Evolutionary conservation across 2,888 invertebrate species (phyloP).

Genomic region (Torymus aiolomorphi): DNA sequence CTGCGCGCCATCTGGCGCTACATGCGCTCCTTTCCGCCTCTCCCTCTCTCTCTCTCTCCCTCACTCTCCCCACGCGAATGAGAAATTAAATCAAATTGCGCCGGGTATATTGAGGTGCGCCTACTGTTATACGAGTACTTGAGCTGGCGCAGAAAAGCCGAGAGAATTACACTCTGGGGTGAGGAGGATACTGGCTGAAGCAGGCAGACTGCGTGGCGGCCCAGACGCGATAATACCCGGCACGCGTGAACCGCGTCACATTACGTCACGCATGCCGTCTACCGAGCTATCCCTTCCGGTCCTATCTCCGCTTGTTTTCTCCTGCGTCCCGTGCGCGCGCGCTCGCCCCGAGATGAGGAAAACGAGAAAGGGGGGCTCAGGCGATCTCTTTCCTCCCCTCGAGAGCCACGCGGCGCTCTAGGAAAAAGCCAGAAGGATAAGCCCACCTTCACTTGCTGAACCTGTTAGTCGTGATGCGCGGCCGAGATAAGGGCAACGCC

Average conservation of each 20-base stretch:
- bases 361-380: too few species aligned
- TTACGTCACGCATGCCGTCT: slow-evolving; percentile 36
- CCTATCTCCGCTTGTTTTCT: slow-evolving; percentile 33
- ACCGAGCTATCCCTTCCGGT: background rate
- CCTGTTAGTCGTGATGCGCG: slow-evolving; percentile 66
- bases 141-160: background rate
- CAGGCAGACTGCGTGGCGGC: background rate
- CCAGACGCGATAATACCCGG: slow-evolving; percentile 48
- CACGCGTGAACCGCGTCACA: slow-evolving; percentile 55
- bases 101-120: slow-evolving; percentile 6
- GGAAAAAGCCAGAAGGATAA: slow-evolving; percentile 4
- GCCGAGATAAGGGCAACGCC: slow-evolving; percentile 72
- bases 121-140: background rate
- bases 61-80: background rate
- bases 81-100: slow-evolving; percentile 55
- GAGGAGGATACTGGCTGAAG: slow-evolving; percentile 4
- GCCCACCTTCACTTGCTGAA: slow-evolving; percentile 66
- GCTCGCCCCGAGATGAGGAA: background rate
- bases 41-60: background rate
- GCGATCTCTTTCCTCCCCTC: too few species aligned
- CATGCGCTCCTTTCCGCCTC: background rate
- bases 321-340: background rate
- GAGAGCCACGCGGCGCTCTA: background rate
- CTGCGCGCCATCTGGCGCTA: background rate
- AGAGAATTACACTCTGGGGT: slow-evolving; percentile 20